Percentiles rank a stretch among this genome's conserved stretches.
Evolutionary conservation across 2,888 invertebrate genomes (phyloP).

Genomic region (Diadegma fenestrale): DNA sequence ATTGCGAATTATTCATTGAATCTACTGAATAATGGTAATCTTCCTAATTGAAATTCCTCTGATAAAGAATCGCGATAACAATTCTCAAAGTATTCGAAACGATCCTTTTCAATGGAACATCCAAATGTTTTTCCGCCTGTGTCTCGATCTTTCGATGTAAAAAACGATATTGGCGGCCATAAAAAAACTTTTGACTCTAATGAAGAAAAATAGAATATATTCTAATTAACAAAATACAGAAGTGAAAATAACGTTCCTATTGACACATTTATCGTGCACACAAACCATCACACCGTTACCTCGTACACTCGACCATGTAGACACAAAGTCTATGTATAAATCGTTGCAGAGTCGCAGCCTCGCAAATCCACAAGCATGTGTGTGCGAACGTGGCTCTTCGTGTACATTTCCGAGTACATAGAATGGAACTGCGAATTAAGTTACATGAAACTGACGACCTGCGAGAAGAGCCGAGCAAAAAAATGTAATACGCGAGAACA

Average conservation of each 20-base stretch:
- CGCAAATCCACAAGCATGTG: not conserved
- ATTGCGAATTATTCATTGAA: not conserved
- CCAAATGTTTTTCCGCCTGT: not conserved
- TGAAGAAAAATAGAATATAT: not conserved
- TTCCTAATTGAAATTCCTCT: not conserved
- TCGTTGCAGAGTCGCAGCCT: not conserved
- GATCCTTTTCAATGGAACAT: not conserved
- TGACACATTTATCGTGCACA: not conserved
- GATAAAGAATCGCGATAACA: not conserved
- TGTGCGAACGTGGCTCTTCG: not conserved
- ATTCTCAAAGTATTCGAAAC: not conserved
- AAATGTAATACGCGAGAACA: slow-evolving; percentile 1
- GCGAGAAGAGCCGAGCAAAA: slow-evolving; percentile 22
- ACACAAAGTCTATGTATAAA: not conserved
- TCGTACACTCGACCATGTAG: not conserved
- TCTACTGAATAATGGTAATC: not conserved
- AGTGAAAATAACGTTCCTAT: not conserved
- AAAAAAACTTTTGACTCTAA: not conserved
- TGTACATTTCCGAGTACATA: slow-evolving; percentile 6
- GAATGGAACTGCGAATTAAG: slow-evolving; percentile 48
- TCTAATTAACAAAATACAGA: not conserved
- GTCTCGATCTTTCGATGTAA: not conserved
- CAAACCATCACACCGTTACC: not conserved
- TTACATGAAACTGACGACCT: slow-evolving; percentile 55
- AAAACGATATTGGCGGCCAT: not conserved